phyloP scores from a whole-genome alignment of 1,140 invertebrate species.

The Ceratina calcarata region DNA sequence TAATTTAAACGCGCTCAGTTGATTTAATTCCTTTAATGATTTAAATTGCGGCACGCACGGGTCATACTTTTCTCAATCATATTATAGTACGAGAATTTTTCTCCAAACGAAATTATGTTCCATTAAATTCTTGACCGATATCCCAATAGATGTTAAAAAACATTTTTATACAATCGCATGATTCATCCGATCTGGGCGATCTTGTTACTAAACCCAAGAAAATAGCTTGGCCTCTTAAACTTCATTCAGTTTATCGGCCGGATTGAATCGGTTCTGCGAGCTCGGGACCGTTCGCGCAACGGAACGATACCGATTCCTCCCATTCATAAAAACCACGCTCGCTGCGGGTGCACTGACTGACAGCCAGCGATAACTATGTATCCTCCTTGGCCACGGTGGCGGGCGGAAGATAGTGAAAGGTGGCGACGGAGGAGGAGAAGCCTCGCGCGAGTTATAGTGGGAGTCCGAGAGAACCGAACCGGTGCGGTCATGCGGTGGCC shows the following conservation, averaged over 20 bases:
- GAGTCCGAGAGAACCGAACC: slow-evolving; percentile 9
- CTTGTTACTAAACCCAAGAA: too few relatives aligned
- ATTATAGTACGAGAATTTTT: too few relatives aligned
- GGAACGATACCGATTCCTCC: slow-evolving; percentile 47
- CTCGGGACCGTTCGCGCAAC: not conserved
- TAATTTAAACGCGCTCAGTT: too few relatives aligned
- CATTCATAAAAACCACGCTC: slow-evolving; percentile 59
- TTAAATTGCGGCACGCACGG: too few relatives aligned
- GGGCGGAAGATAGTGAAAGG: slow-evolving; percentile 61
- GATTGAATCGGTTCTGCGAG: not conserved
- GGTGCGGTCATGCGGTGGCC: not conserved
- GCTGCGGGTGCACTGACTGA: slow-evolving; percentile 46
- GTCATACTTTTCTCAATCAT: too few relatives aligned
- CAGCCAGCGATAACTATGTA: slow-evolving; percentile 49
- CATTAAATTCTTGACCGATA: too few relatives aligned
- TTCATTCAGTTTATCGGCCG: not conserved
- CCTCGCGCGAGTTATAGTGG: slow-evolving; percentile 18
- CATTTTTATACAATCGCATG: too few relatives aligned
- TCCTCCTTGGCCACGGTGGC: slow-evolving; percentile 22
- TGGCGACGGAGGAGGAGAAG: slow-evolving; percentile 16
- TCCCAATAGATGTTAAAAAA: too few relatives aligned
- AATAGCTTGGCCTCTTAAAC: not conserved
- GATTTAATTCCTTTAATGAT: too few relatives aligned
- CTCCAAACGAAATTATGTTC: too few relatives aligned
- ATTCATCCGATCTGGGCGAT: too few relatives aligned